phyloP scores from a whole-genome alignment of 2,113 vertebrate genomes.

The Microtus oregoni region DNA sequence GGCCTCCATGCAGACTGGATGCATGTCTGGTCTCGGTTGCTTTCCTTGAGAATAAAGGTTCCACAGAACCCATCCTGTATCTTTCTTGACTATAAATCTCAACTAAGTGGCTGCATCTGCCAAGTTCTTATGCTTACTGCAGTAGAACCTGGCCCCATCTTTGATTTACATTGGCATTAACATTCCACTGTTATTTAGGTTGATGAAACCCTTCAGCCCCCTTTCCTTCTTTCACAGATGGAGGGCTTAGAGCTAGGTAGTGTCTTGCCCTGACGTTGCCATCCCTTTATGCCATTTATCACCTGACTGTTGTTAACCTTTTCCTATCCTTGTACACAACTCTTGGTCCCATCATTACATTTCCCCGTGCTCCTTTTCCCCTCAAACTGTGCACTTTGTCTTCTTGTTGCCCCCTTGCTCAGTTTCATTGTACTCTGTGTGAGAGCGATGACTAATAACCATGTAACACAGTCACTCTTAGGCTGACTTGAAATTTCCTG shows the following conservation, averaged over 20 bases:
- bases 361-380: neutral
- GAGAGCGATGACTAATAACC: neutral
- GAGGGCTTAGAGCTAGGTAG: neutral
- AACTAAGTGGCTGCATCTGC: neutral
- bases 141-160: neutral
- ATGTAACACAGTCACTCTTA: neutral
- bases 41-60: neutral
- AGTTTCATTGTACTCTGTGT: neutral
- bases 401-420: neutral
- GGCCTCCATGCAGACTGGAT: neutral
- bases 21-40: neutral
- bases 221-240: neutral
- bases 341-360: neutral
- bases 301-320: neutral
- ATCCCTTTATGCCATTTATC: neutral
- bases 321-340: neutral
- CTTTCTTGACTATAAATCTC: neutral
- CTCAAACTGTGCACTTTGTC: no score
- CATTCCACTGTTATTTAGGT: neutral
- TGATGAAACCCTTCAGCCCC: no score
- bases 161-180: neutral
- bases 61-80: neutral
- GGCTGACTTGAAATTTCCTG: neutral
- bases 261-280: neutral
- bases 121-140: neutral